Evolutionary conservation across 2,797 vertebrate species (phyloP).

Genomic region (Kryptolebias ocellatus): DNA sequence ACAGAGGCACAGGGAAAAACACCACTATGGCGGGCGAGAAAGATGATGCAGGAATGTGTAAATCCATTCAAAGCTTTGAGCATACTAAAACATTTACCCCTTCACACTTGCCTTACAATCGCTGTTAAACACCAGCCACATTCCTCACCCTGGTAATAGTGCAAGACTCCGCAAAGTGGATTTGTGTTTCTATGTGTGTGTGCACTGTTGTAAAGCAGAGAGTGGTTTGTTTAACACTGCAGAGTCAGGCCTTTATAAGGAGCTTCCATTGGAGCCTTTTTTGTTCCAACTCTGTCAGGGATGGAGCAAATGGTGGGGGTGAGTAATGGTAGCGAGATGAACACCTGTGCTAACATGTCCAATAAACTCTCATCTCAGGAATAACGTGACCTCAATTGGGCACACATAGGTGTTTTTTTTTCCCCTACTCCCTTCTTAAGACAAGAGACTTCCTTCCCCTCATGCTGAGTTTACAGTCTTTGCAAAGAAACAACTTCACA

Average conservation of each 20-base stretch:
- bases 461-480: background rate
- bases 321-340: slow-evolving; percentile 49
- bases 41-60: slow-evolving; percentile 32
- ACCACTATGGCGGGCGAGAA: background rate
- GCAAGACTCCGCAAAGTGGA: slow-evolving; percentile 45
- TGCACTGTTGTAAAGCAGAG: slow-evolving; percentile 22
- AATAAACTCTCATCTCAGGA: slow-evolving; percentile 56
- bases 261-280: slow-evolving; percentile 43
- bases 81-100: slow-evolving; percentile 43
- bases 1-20: no score
- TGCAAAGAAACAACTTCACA: slow-evolving; percentile 6
- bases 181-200: slow-evolving; percentile 23
- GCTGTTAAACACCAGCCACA: slow-evolving; percentile 57
- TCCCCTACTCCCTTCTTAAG: background rate
- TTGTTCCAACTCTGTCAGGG: slow-evolving; percentile 33
- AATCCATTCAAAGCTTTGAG: slow-evolving; percentile 14
- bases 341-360: slow-evolving; percentile 78
- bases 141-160: slow-evolving; percentile 72
- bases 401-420: slow-evolving; percentile 7
- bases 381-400: slow-evolving; percentile 55
- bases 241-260: slow-evolving; percentile 48
- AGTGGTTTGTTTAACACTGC: slow-evolving; percentile 55
- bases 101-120: slow-evolving; percentile 57
- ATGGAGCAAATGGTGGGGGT: slow-evolving; percentile 6
- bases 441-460: slow-evolving; percentile 19